Evolutionary conservation across 2,797 vertebrate genomes (phyloP), one percentile per base, ranked within the genome.

Genomic region (Alauda arvensis): DNA sequence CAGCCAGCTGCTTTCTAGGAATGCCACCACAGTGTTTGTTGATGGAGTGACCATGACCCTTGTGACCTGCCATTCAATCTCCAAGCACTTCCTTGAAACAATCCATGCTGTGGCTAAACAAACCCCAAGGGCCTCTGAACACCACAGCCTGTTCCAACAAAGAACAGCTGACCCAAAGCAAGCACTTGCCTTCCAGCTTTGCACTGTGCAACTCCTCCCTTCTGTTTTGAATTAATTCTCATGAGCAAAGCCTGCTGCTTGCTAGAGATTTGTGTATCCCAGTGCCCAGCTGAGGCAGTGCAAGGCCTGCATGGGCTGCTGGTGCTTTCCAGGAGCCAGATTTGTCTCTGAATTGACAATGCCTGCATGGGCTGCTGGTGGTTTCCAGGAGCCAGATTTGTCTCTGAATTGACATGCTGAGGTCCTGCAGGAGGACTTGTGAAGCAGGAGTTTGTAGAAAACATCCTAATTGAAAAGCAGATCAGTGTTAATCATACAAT

Each of bases 401-500:
- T 45, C 57, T 45, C 69, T 55, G 24, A 40, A 48, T 6, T 63
- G 42, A 66, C 33, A 56, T 6, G 42, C 57, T 72, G 77, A 91
- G 33, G 49, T 46, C 69, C 60, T 52, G 10, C 6, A 77, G 57
- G 67, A 65, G 87, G 75, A 71, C 20, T 74, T 51, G 60, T 78
- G 83, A 92, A 86, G 67, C 85, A 79, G 75, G 28, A 93, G 33
- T 65, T 48, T 71, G 52, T 62, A 89, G n/a, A 67, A 93, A 84
- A 43, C 71, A 82, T 79, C 55, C 56, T 34, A 77, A 88, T 21
- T 83, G 61, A 79, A 91, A 83, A 91, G 45, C 80, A 79, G 65
- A 88, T 79, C 46, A 65, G 71, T 90, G 87, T 86, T 90, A 84
- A 68, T 65, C 83, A 53, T 12, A 57, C 21, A 75, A 34, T 74